phyloP scores from a whole-genome alignment of 2,113 vertebrate species.

The Lasiurus borealis region DNA sequence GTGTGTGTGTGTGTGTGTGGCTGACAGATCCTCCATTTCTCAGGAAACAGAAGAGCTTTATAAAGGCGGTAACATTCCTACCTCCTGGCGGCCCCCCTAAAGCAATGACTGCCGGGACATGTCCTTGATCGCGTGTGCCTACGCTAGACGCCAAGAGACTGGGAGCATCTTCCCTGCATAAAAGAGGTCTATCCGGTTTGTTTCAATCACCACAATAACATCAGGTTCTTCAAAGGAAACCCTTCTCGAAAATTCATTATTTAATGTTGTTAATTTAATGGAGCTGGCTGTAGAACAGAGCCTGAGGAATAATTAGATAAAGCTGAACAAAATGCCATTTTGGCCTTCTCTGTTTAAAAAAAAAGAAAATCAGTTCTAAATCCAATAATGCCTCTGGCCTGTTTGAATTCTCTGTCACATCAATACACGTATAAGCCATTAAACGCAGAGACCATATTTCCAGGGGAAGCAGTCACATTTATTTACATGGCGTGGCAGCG shows the following conservation, averaged over 20 bases:
- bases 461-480: conserved; percentile 9
- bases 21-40: neutral
- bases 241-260: conserved; percentile 62
- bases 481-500: neutral
- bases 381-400: conserved; percentile 47
- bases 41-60: conserved; percentile 7
- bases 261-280: conserved; percentile 74
- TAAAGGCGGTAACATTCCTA: neutral
- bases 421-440: conserved; percentile 44
- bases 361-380: conserved; percentile 58
- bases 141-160: neutral
- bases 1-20: no score
- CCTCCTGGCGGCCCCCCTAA: neutral
- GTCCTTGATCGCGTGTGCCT: neutral
- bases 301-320: conserved; percentile 69
- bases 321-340: conserved; percentile 56
- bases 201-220: conserved; percentile 19
- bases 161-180: conserved; percentile 22
- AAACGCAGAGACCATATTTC: neutral
- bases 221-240: conserved; percentile 41
- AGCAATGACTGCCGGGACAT: conserved; percentile 22
- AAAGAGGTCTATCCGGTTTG: conserved; percentile 33
- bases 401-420: conserved; percentile 46
- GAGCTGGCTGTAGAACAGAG: conserved; percentile 34
- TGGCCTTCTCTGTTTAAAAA: conserved; percentile 51